Base-by-base conservation (phyloP, 1,140 invertebrate genomes). In the Aporrectodea caliginosa region DNA sequence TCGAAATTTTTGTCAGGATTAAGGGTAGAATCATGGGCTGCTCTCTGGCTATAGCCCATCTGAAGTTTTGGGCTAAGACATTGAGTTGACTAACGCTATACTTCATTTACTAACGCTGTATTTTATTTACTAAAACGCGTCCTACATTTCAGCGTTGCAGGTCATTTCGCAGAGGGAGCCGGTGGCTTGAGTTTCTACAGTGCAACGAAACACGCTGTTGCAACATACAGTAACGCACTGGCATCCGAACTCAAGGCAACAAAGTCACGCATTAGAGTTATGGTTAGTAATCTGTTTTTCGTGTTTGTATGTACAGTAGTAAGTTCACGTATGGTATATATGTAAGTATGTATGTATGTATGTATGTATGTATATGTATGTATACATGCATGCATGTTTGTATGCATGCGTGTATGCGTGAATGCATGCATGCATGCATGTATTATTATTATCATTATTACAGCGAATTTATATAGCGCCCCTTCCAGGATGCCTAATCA, bases 171-270 rank as follows among this genome's bases (percentile, higher is more conserved):
- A 73, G n/a, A 81, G 16, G 70, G 35, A 6, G 72, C 75, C 0
- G 73, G 78, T 31, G 74, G 35, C n/a, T 73, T 74, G 0, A 90
- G 90, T 81, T 89, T 92, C 77, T 94, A 94, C 85, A 81, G 90
- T 0, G 90, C 91, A 16, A 91, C 91, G 29, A 94, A 94, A 88
- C 90, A 90, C 87, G 93, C 92, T 0, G 85, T 94, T 0, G 92
- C 90, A 1, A 91, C 91, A 0, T 86, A 94, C 78, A 90, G 91
- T 0, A 90, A 92, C 78, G 90, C 91, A 0, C 84, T 93, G 6
- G 86, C 91, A 35, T 90, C 90, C 58, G 93, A 94, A 85, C 88
- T 94, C 32, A 85, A 87, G 0, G 83, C 85, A 1, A 84, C 87
- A n/a, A 90, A 90, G 29, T 89, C 89, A 35, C 89, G 90, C 73